These are phyloP conservation scores for Pangasius sanitwongsei DNA, from an alignment of 2,797 vertebrate species.

Conservation along the genomic window DNA sequence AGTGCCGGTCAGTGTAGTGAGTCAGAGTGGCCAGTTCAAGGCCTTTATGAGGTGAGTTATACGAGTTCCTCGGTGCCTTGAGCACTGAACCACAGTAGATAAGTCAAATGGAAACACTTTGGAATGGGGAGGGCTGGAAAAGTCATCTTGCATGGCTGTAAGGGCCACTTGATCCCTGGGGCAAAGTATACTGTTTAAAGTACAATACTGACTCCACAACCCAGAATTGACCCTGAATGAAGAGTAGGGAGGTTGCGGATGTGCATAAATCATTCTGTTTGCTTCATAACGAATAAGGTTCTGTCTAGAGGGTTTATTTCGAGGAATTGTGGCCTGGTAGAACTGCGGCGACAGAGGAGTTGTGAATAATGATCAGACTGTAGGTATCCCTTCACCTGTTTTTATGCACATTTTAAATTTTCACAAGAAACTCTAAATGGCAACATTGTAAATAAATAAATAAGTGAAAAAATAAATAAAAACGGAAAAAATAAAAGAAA, in stretches of 20 bases:
- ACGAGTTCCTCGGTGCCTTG: constrained; percentile 59
- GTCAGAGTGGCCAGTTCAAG: constrained; percentile 47
- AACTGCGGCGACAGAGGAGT: not conserved
- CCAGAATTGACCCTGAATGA: constrained; percentile 44
- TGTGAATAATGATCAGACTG: not conserved
- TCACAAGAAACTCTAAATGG: not conserved
- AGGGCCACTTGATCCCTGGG: constrained; percentile 55
- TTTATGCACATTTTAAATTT: not conserved
- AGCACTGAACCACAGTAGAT: constrained; percentile 62
- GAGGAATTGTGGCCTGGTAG: not conserved
- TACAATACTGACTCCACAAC: constrained; percentile 36
- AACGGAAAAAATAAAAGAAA: not conserved
- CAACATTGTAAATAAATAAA: not conserved
- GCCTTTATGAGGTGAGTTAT: constrained; percentile 59
- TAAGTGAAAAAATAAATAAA: not conserved
- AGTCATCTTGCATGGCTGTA: constrained; percentile 60
- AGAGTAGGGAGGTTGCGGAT: not conserved
- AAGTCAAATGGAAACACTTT: constrained; percentile 59
- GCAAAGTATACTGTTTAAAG: constrained; percentile 45
- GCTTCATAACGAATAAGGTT: not conserved
- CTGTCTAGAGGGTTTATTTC: not conserved
- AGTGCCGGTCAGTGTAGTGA: constrained; percentile 36
- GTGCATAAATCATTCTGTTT: constrained; percentile 14
- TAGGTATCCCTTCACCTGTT: not conserved
- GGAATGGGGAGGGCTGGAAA: constrained; percentile 45